Conservation (phyloP, 2,888 invertebrate genomes). For the Chesias legatella region DNA sequence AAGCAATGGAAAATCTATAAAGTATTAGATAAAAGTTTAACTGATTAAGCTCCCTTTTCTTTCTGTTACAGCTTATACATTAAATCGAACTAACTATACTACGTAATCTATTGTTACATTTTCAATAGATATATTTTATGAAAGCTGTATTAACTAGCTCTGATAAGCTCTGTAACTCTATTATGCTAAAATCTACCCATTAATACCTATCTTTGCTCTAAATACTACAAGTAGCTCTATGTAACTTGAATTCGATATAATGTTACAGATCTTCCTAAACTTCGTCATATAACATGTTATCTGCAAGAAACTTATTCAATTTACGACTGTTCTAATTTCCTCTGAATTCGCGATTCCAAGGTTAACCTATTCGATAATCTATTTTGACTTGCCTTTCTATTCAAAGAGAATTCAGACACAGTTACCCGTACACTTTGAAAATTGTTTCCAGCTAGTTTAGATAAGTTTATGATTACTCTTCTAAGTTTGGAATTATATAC, state of each 20-base stretch:
- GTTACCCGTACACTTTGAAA: constrained; percentile 49
- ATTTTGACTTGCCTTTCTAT: constrained; percentile 43
- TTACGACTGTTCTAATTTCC: constrained; percentile 21
- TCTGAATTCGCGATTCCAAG: constrained; percentile 19
- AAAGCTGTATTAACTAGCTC: no score
- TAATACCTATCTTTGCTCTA: no score
- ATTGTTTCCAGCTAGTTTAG: constrained; percentile 45
- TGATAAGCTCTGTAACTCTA: no score
- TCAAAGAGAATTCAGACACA: constrained; percentile 48
- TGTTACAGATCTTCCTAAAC: constrained; percentile 9
- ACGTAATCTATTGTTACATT: no score
- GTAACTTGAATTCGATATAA: constrained; percentile 6
- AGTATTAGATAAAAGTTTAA: no score
- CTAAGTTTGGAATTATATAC: constrained; percentile 31
- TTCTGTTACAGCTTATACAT: no score
- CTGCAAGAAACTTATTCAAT: constrained; percentile 21
- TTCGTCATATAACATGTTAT: constrained; percentile 9
- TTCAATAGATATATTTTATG: no score
- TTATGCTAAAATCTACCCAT: no score
- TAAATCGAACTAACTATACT: no score
- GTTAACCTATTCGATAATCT: constrained; percentile 42
- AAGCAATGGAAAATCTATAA: no score
- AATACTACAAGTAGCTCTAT: not conserved
- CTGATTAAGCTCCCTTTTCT: no score
- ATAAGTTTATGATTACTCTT: constrained; percentile 54